Evolutionary conservation across 1,140 invertebrate species (phyloP).

Genomic region (Drosophila simulans): DNA sequence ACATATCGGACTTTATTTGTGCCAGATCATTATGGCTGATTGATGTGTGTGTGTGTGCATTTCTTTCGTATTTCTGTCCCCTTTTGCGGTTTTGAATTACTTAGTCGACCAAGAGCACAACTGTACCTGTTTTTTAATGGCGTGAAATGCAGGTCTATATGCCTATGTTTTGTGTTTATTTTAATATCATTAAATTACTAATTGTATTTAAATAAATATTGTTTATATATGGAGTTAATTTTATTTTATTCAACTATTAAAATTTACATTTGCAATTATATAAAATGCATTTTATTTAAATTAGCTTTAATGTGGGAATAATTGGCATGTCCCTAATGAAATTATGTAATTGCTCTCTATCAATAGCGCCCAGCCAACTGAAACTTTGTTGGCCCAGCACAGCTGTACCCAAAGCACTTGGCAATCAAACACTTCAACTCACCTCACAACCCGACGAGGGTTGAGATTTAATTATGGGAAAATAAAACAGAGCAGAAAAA

Average conservation of each 20-base stretch:
- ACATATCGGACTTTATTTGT: slow-evolving; percentile 41
- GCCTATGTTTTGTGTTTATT: too few species aligned
- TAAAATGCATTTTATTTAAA: too few species aligned
- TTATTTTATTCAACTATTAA: too few species aligned
- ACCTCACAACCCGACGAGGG: slow-evolving; percentile 34
- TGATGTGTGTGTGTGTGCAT: slow-evolving; percentile 48
- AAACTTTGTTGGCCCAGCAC: neutral
- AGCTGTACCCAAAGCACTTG: slow-evolving; percentile 40
- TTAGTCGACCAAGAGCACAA: neutral
- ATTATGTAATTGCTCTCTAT: neutral
- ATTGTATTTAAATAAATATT: neutral
- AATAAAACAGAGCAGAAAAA: slow-evolving; percentile 63
- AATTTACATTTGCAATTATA: too few species aligned
- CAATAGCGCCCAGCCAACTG: neutral
- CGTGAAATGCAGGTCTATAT: neutral
- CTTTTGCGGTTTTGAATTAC: slow-evolving; percentile 59
- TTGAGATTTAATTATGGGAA: slow-evolving; percentile 82
- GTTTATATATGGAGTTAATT: too few species aligned
- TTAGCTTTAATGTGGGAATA: neutral
- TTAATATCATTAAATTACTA: neutral
- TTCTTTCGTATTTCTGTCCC: slow-evolving; percentile 6
- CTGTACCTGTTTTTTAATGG: slow-evolving; percentile 45
- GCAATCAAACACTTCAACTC: slow-evolving; percentile 14
- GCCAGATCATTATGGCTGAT: slow-evolving; percentile 77
- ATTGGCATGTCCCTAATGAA: neutral